A percentile compares a stretch with the other conserved stretches of the same genome.
These are phyloP conservation scores for Sciurus niger DNA, from an alignment of 2,113 vertebrate species.

Conservation along the genomic window DNA sequence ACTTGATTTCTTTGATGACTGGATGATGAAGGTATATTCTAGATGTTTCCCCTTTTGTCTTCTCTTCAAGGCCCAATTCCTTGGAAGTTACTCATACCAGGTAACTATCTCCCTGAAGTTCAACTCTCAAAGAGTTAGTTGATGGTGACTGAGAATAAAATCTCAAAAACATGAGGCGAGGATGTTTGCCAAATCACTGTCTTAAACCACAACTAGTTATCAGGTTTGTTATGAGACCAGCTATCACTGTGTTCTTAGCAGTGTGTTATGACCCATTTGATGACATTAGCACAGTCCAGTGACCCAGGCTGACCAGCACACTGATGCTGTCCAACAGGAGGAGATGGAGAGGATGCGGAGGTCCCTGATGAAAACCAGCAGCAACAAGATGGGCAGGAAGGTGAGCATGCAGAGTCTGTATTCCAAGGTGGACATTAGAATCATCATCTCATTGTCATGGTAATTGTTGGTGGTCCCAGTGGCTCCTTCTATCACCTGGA, in stretches of 20 bases:
- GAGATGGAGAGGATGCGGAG: conserved; percentile 92
- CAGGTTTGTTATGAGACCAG: too few species aligned
- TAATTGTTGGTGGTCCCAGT: conserved; percentile 95
- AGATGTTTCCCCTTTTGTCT: neutral
- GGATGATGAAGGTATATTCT: accelerated
- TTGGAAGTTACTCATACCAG: neutral
- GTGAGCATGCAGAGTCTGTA: too few species aligned
- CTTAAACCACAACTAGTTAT: too few species aligned
- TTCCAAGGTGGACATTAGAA: too few species aligned
- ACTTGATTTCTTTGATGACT: neutral
- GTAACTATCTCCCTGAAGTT: neutral
- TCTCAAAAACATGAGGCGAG: neutral
- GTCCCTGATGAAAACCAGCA: too few species aligned
- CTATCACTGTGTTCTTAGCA: too few species aligned
- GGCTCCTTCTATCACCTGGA: conserved; percentile 94
- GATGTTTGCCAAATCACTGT: too few species aligned
- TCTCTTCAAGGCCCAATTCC: neutral
- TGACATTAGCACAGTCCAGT: too few species aligned
- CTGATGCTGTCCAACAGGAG: too few species aligned
- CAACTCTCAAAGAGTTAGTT: neutral
- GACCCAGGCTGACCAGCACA: too few species aligned
- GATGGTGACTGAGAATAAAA: neutral
- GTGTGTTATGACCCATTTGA: too few species aligned
- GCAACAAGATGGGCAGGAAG: too few species aligned
- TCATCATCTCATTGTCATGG: conserved; percentile 92